Base-by-base conservation (phyloP, 1,140 invertebrate genomes). In the Gonioctena quinquepunctata region DNA sequence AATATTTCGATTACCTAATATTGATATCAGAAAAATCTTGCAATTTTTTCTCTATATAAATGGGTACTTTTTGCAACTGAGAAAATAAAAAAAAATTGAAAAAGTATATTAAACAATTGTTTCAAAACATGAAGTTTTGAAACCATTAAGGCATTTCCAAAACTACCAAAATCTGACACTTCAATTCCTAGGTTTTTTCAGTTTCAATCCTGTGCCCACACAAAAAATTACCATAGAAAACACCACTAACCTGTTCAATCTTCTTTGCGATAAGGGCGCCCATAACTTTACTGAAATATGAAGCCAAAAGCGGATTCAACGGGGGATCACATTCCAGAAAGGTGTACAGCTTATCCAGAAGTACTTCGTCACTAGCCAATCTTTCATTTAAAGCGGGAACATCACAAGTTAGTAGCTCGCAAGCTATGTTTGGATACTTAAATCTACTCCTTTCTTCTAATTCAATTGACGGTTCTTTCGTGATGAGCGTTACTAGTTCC, bases 201-300 rank as follows among this genome's bases (percentile, higher is more conserved):
- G n/a, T n/a, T n/a, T n/a, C n/a, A n/a, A n/a, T n/a, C n/a, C n/a
- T n/a, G n/a, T n/a, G n/a, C n/a, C n/a, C n/a, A n/a, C n/a, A n/a
- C n/a, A n/a, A n/a, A n/a, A n/a, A n/a, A n/a, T n/a, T n/a, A n/a
- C n/a, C n/a, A n/a, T n/a, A n/a, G n/a, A n/a, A n/a, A 68, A 42
- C 50, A 48, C 11, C 66, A 81, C 84, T 84, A 83, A 93, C 91
- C 87, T 90, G 88, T 82, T 92, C 90, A 81, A 88, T 88, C 83
- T 93, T 94, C 80, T 92, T 89, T 68, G 90, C 90, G 70, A 97
- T 89, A 75, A 97, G 87, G 82, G 94, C 91, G 77, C 93, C 91
- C 83, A 98, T 89, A 62, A 94, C 95, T 89, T 96, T 96, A 84
- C 94, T 96, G 86, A 97, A 97, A 88, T 96, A 98, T 73, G 95